phyloP scores from a whole-genome alignment of 2,888 invertebrate genomes.

The Hybos culiciformis region DNA sequence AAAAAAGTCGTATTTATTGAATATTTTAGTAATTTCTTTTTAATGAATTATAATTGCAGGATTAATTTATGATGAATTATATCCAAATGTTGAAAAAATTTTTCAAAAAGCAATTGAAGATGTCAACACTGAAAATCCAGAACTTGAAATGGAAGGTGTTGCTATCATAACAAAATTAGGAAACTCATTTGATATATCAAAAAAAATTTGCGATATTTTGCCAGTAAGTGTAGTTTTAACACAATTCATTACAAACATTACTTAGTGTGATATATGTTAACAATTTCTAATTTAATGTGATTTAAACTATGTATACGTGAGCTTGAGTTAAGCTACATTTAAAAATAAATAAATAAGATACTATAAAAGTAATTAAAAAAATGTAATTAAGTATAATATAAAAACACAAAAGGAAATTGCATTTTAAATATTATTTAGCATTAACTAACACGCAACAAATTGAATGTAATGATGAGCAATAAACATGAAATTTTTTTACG shows the following conservation, averaged over 20 bases:
- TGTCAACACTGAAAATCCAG: slow-evolving; percentile 24
- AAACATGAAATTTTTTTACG: not conserved
- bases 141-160: slow-evolving; percentile 19
- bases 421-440: too few species aligned
- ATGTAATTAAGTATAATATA: too few species aligned
- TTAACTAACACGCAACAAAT: too few species aligned
- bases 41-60: slow-evolving; percentile 9
- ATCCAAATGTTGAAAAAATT: slow-evolving; percentile 15
- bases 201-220: slow-evolving; percentile 39
- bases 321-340: not conserved
- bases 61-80: slow-evolving; percentile 8
- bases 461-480: not conserved
- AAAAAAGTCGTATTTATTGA: too few species aligned
- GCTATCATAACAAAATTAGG: slow-evolving; percentile 37
- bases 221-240: slow-evolving; percentile 31
- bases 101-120: slow-evolving; percentile 28
- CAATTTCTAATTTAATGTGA: not conserved
- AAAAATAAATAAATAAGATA: not conserved
- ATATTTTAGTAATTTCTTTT: too few species aligned
- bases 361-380: not conserved
- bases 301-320: not conserved
- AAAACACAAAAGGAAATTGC: too few species aligned
- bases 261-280: too few species aligned
- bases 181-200: slow-evolving; percentile 40
- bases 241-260: too few species aligned